Percentiles rank a stretch among this genome's conserved stretches.
Conservation (phyloP, 1,140 invertebrate genomes). For the Popillia japonica region DNA sequence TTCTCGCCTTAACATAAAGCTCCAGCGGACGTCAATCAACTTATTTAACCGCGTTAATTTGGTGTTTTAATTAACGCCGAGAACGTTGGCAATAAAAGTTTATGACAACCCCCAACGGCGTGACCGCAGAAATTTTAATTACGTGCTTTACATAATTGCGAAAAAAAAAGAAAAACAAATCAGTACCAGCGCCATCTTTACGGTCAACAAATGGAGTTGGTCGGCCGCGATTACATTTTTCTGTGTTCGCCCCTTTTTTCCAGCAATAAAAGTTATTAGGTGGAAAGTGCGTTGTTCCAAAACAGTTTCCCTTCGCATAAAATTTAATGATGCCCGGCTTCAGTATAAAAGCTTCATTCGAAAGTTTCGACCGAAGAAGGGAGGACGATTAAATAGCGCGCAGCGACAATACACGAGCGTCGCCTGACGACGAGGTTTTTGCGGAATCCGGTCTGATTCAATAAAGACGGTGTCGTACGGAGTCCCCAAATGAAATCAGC, state of each 20-base stretch:
- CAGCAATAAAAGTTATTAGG: conserved; percentile 31
- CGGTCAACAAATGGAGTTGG: background rate
- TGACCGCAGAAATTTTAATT: background rate
- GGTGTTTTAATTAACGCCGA: background rate
- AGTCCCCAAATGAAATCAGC: background rate
- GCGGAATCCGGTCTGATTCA: background rate
- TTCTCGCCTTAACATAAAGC: too few species aligned
- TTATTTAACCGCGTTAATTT: background rate
- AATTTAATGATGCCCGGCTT: conserved; percentile 13
- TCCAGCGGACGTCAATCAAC: background rate
- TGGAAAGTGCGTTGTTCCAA: conserved; percentile 32
- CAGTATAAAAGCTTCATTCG: conserved; percentile 26
- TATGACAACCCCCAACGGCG: background rate
- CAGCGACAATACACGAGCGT: background rate
- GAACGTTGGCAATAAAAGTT: background rate
- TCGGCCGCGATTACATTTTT: background rate
- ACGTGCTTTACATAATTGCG: background rate
- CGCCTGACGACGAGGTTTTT: background rate
- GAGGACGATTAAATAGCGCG: background rate
- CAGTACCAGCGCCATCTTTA: background rate
- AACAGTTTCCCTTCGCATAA: conserved; percentile 25
- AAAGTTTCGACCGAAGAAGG: background rate
- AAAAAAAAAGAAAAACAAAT: conserved; percentile 19
- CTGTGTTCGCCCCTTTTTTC: background rate
- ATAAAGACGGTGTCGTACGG: background rate